phyloP scores from a whole-genome alignment of 2,797 vertebrate genomes.

The Enteromius trimaculatus region DNA sequence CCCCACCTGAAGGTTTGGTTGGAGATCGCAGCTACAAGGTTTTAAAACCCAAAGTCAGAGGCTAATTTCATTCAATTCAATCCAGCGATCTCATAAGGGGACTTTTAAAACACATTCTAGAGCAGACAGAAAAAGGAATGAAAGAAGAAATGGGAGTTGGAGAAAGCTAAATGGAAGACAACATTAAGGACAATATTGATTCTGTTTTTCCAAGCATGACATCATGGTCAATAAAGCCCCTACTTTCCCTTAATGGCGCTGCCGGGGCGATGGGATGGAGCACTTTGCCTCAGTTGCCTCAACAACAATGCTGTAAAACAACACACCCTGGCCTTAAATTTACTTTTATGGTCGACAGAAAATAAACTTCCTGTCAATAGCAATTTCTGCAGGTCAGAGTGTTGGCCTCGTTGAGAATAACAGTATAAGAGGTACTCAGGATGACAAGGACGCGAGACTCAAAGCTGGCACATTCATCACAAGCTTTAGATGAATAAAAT shows the following conservation, averaged over 20 bases:
- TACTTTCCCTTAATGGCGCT: conserved; percentile 62
- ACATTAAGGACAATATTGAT: conserved; percentile 72
- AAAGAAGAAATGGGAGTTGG: conserved; percentile 40
- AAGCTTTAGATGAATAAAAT: conserved; percentile 19
- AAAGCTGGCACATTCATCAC: conserved; percentile 20
- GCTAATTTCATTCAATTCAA: conserved; percentile 38
- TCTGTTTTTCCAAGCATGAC: conserved; percentile 65
- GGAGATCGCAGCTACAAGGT: conserved; percentile 32
- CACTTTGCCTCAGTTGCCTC: conserved; percentile 55
- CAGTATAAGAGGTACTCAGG: conserved; percentile 32
- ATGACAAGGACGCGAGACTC: background rate
- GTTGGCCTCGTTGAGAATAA: conserved; percentile 45
- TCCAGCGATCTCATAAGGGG: conserved; percentile 20
- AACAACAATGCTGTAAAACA: conserved; percentile 59
- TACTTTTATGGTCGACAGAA: conserved; percentile 63
- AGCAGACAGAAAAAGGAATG: conserved; percentile 51
- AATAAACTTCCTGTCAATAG: conserved; percentile 67
- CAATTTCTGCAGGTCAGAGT: conserved; percentile 62
- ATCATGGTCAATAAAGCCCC: conserved; percentile 68
- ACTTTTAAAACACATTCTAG: conserved; percentile 46
- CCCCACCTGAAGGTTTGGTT: conserved; percentile 21
- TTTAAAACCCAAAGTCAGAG: conserved; percentile 38
- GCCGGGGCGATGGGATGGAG: conserved; percentile 63
- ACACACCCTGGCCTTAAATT: conserved; percentile 57
- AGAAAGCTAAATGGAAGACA: conserved; percentile 66